Evolutionary conservation across 2,113 vertebrate genomes (phyloP).

Genomic region (Cichladusa arquata): DNA sequence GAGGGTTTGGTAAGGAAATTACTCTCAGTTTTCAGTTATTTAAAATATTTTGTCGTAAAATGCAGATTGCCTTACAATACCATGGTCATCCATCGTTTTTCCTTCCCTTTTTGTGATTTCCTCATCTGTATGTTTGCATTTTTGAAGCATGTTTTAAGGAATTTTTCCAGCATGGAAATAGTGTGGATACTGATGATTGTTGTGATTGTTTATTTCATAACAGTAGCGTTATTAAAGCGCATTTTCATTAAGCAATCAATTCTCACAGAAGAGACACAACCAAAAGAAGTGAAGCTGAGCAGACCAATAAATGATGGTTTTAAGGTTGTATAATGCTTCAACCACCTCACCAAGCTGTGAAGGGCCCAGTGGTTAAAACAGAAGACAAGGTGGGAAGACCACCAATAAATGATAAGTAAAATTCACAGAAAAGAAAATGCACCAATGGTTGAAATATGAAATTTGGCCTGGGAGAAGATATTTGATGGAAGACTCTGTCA

Average conservation of each 20-base stretch:
- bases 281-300: slow-evolving; percentile 5
- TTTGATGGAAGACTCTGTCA: background rate
- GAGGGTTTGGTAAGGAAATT: background rate
- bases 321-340: background rate
- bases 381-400: background rate
- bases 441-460: background rate
- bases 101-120: slow-evolving; percentile 14
- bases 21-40: background rate
- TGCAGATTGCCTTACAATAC: background rate
- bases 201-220: slow-evolving; percentile 44
- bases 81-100: background rate
- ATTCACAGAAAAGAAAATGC: background rate
- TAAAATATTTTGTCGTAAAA: background rate
- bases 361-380: background rate
- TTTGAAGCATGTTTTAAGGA: slow-evolving; percentile 68
- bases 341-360: background rate
- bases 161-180: slow-evolving; percentile 58
- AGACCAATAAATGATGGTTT: background rate
- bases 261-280: slow-evolving; percentile 10
- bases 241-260: background rate
- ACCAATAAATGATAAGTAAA: background rate
- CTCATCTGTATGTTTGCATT: slow-evolving; percentile 28
- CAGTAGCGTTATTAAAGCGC: background rate
- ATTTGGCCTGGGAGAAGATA: background rate
- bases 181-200: slow-evolving; percentile 25